Evolutionary conservation across 2,113 vertebrate species (phyloP), one percentile per base, ranked within the genome.

Genomic region (Apaloderma vittatum): DNA sequence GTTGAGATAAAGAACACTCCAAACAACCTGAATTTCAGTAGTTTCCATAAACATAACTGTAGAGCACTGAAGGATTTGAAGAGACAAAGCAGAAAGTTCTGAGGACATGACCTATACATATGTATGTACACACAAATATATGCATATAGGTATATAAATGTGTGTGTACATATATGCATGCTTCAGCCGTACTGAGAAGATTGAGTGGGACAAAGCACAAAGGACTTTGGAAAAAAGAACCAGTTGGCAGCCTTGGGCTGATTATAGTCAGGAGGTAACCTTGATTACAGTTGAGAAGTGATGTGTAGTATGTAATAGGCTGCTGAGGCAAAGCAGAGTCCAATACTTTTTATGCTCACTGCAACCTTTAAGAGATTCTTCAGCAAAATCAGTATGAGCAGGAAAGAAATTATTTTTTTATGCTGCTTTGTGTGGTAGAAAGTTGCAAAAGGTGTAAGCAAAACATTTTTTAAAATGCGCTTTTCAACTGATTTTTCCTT

Each of bases 81-180:
- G 34, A 73, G 14, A 62, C 72, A 73, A 83, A 36, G 22, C 23
- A 34, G 21, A 74, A 84, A 43, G 23, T 77, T 81, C 37, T 59
- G 37, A 54, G 46, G 16, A 15, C 21, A 14, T 58, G 85, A 36
- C 24, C 5, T 46, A 22, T 3, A 3, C 8, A 4, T 30, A 7
- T 2, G 3, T 48, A 22, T 2, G 2, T 43, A 29, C 5, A 30
- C 18, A 11, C 13, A 23, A 9, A 9, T 16, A 5, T 6, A 10
- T 6, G 1, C 24, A 3, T 49, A 19, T 40, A 12, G 24, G 6
- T 29, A 9, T 37, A 11, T 19, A n/a, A 58, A 17, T 5, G 3
- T 21, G 15, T 48, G 8, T 51, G 3, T 30, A 1, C 40, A 40
- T 40, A 40, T 30, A 6, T 70, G 1, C 46, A 18, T 63, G 62